Base-by-base conservation (phyloP, 2,888 invertebrate genomes). In the Lasioglossum lativentre region DNA sequence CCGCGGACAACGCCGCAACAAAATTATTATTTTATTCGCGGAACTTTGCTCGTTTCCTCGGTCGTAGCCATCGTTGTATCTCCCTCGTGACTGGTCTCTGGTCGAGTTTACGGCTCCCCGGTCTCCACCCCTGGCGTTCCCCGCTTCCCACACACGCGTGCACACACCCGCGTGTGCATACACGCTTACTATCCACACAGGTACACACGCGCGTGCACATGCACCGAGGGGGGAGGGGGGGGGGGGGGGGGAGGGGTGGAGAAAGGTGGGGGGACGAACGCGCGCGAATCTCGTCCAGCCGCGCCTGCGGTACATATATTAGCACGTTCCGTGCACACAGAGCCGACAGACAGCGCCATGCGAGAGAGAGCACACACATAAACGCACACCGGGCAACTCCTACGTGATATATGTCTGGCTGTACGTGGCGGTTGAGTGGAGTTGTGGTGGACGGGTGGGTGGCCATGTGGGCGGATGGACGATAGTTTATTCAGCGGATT, bases 401-500 rank as follows among this genome's bases (percentile, higher is more conserved):
- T 83, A 68, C 84, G 90, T 91, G 91, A 91, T 90, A 90, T 91
- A 91, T 87, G 90, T 86, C 86, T 80, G 89, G 89, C 88, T 89
- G 91, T 91, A 90, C 90, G 90, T 89, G 90, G 89, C 89, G 89
- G 89, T 89, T 89, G 91, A 92, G 91, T 91, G 90, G 92, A 92
- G 90, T 89, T 91, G 92, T 91, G 93, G 91, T 91, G 91, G 91
- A 92, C 90, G 91, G 92, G 91, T 93, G 92, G 92, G 92, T 90
- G 91, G 92, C 88, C 87, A 85, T 88, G 94, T 92, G 93, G 94
- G 93, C 92, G 93, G 92, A 91, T 91, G 93, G 91, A 92, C 94
- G 94, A 94, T 95, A 94, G 95, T 95, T 95, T 95, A 95, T 95
- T 95, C 94, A 94, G 93, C 92, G 94, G 95, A 94, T 94, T 95